These are phyloP conservation scores for Borostomias antarcticus DNA, from an alignment of 2,797 vertebrate genomes.

Conservation along the genomic window DNA sequence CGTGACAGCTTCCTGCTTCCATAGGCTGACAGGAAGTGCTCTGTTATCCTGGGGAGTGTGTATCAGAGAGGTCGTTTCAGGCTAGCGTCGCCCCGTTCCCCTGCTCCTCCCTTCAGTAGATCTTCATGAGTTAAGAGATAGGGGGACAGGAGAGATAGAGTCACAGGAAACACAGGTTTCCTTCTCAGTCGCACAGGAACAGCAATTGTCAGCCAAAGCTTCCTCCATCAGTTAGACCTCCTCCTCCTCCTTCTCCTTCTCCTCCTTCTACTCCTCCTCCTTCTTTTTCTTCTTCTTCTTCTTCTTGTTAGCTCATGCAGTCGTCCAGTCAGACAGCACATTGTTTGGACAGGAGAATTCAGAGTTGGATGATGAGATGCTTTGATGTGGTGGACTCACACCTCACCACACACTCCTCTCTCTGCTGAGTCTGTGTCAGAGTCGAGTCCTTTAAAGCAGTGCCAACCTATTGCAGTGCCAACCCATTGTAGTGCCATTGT, in stretches of 20 bases:
- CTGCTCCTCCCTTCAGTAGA: neutral
- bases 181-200: conserved; percentile 21
- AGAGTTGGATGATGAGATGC: neutral
- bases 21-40: conserved; percentile 32
- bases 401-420: neutral
- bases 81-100: too few species aligned
- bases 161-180: conserved; percentile 43
- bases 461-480: conserved; percentile 35
- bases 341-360: neutral
- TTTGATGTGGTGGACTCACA: neutral
- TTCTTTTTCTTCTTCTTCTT: too few species aligned
- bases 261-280: too few species aligned
- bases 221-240: too few species aligned
- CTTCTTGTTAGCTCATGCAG: too few species aligned
- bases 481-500: too few species aligned
- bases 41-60: conserved; percentile 20
- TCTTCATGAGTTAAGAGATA: conserved; percentile 46
- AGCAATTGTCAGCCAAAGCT: neutral
- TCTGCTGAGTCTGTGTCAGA: neutral
- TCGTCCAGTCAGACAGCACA: too few species aligned
- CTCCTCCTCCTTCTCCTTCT: too few species aligned
- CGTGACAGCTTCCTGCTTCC: neutral
- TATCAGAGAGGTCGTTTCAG: too few species aligned
- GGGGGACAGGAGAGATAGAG: too few species aligned
- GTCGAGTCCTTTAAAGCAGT: conserved; percentile 28